Percentiles rank a stretch among this genome's conserved stretches.
Evolutionary conservation across 2,797 vertebrate species (phyloP).

Genomic region (Schizothorax lantsangensis): DNA sequence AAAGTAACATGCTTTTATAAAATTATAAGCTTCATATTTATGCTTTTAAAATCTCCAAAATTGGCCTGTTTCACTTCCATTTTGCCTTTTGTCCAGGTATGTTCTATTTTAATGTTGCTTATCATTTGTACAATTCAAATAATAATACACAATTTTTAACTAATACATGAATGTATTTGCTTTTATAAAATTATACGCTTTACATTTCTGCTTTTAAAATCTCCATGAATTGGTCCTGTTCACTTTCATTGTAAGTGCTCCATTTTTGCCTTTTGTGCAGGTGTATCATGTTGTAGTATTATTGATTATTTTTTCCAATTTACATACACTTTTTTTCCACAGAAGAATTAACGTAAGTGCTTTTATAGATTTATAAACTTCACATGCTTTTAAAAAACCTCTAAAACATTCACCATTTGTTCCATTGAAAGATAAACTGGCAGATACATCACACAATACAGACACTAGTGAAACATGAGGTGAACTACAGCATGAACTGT

Average conservation of each 20-base stretch:
- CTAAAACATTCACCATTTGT: neutral
- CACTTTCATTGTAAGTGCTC: neutral
- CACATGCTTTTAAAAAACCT: neutral
- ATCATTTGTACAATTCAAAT: neutral
- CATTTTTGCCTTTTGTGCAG: neutral
- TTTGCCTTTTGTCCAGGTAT: neutral
- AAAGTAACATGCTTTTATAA: neutral
- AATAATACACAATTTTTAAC: neutral
- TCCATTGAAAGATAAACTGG: neutral
- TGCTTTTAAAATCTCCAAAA: neutral
- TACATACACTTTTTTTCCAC: neutral
- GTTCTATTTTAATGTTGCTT: neutral
- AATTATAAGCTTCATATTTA: neutral
- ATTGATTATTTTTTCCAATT: neutral
- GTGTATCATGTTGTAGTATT: neutral
- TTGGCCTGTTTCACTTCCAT: neutral
- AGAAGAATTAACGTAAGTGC: neutral
- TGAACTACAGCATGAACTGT: conserved; percentile 3
- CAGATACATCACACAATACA: neutral
- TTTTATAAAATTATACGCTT: neutral
- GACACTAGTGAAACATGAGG: neutral
- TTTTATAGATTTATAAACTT: neutral
- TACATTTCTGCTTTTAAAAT: neutral
- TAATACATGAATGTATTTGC: neutral
- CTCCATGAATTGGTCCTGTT: neutral